phyloP scores from a whole-genome alignment of 2,888 invertebrate genomes.

The Cynaeus angustus region DNA sequence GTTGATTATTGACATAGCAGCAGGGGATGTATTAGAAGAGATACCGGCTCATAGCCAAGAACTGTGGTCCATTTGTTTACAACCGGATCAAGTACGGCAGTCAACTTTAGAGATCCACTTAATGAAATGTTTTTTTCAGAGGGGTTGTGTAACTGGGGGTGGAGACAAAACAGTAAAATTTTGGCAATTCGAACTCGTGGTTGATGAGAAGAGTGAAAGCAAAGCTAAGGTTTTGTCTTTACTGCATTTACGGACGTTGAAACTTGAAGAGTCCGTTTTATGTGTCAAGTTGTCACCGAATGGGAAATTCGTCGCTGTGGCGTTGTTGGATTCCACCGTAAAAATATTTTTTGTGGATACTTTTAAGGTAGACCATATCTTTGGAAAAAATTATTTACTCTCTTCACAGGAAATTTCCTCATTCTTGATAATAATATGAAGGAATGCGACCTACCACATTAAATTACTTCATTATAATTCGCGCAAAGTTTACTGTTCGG shows the following conservation, averaged over 20 bases:
- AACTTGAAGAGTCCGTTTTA: conserved; percentile 90
- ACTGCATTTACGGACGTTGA: conserved; percentile 86
- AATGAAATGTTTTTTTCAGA: conserved; percentile 71
- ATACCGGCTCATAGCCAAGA: conserved; percentile 86
- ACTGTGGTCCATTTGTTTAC: conserved; percentile 84
- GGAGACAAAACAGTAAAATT: conserved; percentile 93
- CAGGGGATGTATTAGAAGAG: conserved; percentile 86
- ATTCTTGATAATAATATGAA: background rate
- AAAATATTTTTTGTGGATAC: conserved; percentile 96
- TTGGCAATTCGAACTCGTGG: conserved; percentile 93
- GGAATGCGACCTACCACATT: background rate
- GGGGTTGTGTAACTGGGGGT: conserved; percentile 89
- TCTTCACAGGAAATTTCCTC: conserved; percentile 21
- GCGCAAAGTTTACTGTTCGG: background rate
- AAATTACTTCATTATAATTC: conserved; percentile 5
- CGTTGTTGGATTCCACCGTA: conserved; percentile 93
- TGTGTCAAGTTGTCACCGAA: conserved; percentile 90
- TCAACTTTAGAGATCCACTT: too few relatives aligned
- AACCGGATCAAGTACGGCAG: conserved; percentile 83
- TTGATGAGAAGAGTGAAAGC: conserved; percentile 77
- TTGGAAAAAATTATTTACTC: conserved; percentile 12
- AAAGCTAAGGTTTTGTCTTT: conserved; percentile 84
- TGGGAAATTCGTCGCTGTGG: conserved; percentile 90
- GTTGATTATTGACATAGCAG: conserved; percentile 88
- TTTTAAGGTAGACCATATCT: conserved; percentile 82